Conservation (phyloP, 2,113 vertebrate species). For the Psammodynastes pulverulentus region DNA sequence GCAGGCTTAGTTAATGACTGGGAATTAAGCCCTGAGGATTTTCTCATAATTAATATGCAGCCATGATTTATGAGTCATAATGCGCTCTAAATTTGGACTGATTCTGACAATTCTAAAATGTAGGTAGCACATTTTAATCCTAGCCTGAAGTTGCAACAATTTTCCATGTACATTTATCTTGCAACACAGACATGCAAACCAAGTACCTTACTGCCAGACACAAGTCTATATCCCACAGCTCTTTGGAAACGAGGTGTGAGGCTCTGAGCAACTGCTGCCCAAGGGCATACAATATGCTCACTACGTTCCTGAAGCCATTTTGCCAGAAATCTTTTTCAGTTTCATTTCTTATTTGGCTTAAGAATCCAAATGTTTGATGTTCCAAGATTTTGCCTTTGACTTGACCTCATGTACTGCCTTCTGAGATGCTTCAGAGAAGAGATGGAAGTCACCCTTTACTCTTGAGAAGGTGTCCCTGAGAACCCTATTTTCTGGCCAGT, state of each 20-base stretch:
- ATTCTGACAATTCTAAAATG: not conserved
- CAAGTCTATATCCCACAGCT: not conserved
- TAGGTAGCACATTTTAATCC: not conserved
- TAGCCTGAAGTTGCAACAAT: not conserved
- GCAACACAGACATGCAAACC: not conserved
- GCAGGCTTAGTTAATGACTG: slow-evolving; percentile 4
- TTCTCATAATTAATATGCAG: slow-evolving; percentile 10
- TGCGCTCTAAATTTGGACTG: not conserved
- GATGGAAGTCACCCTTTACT: not conserved
- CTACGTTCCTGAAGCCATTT: not conserved
- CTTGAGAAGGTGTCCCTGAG: not conserved
- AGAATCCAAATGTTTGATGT: not conserved
- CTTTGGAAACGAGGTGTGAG: not conserved
- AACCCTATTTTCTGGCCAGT: not conserved
- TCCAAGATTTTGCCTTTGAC: not conserved
- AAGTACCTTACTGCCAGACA: not conserved
- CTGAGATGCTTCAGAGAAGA: not conserved
- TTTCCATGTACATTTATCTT: not conserved
- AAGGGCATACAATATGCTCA: not conserved
- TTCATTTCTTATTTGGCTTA: not conserved
- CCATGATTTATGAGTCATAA: slow-evolving; percentile 6
- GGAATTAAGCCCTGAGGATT: slow-evolving; percentile 18
- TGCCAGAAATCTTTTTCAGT: not conserved
- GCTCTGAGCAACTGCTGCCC: not conserved
- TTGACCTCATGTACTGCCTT: not conserved